Conservation (phyloP, 2,888 invertebrate genomes). For the Agrotis exclamationis region DNA sequence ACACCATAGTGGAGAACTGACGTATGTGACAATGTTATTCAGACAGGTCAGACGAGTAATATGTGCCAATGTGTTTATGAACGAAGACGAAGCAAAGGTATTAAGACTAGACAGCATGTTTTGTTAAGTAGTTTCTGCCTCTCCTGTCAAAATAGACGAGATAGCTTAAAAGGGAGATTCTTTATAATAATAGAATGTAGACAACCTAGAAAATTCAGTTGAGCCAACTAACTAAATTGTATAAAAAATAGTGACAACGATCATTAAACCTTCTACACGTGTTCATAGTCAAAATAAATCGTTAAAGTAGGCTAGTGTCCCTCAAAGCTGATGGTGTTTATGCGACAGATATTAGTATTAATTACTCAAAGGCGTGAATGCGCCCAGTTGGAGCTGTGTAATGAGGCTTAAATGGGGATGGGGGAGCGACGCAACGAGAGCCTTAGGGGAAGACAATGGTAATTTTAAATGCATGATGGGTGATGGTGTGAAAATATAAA, state of each 20-base stretch:
- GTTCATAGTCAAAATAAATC: neutral
- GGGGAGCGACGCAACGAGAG: constrained; percentile 42
- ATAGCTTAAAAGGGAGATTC: too few relatives aligned
- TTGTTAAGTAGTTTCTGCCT: neutral
- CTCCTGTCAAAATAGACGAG: neutral
- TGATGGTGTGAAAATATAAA: constrained; percentile 51
- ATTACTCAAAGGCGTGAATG: constrained; percentile 57
- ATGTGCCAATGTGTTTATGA: neutral
- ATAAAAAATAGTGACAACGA: neutral
- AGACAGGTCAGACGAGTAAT: neutral
- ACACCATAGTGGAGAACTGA: neutral
- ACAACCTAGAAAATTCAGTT: neutral
- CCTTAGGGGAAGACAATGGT: constrained; percentile 47
- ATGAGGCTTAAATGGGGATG: constrained; percentile 52
- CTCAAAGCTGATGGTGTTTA: constrained; percentile 37
- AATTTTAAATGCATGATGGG: constrained; percentile 45
- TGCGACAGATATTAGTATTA: constrained; percentile 55
- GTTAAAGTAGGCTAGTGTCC: constrained; percentile 7
- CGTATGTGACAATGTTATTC: neutral
- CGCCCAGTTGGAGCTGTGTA: constrained; percentile 53
- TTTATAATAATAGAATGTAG: too few relatives aligned
- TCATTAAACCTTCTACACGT: neutral
- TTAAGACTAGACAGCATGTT: too few relatives aligned
- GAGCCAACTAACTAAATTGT: neutral
- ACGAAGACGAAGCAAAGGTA: neutral